These are phyloP conservation scores for Girardinus metallicus DNA, from an alignment of 2,797 vertebrate species.

Conservation along the genomic window DNA sequence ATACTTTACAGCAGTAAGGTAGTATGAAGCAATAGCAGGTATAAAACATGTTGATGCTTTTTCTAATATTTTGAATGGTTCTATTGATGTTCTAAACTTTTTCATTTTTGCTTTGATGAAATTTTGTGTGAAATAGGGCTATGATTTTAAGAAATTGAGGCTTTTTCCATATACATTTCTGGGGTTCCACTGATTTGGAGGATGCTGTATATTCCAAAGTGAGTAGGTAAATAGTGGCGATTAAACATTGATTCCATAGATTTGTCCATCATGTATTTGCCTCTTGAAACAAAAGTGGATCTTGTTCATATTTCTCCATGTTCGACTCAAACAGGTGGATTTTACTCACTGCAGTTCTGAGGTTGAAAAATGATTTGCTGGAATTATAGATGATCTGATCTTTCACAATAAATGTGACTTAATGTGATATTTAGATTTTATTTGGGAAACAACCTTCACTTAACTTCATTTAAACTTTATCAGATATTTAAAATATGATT, in stretches of 20 bases:
- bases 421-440: not conserved
- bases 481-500: not conserved
- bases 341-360: not conserved
- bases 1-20: constrained; percentile 25
- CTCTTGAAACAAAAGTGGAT: not conserved
- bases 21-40: not conserved
- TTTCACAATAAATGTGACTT: not conserved
- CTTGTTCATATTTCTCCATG: not conserved
- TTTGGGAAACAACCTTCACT: constrained; percentile 5
- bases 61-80: not conserved
- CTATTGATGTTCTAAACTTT: no score
- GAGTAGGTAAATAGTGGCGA: not conserved
- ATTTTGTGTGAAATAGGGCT: not conserved
- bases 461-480: not conserved
- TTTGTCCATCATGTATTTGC: not conserved
- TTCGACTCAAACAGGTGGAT: not conserved
- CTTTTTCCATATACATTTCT: not conserved
- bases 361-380: not conserved
- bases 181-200: not conserved
- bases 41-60: not conserved
- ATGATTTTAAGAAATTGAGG: not conserved
- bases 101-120: not conserved
- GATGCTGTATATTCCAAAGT: not conserved
- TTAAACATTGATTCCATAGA: not conserved
- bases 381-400: not conserved